Evolutionary conservation across 2,113 vertebrate species (phyloP).

Genomic region (Gallinago undulata): DNA sequence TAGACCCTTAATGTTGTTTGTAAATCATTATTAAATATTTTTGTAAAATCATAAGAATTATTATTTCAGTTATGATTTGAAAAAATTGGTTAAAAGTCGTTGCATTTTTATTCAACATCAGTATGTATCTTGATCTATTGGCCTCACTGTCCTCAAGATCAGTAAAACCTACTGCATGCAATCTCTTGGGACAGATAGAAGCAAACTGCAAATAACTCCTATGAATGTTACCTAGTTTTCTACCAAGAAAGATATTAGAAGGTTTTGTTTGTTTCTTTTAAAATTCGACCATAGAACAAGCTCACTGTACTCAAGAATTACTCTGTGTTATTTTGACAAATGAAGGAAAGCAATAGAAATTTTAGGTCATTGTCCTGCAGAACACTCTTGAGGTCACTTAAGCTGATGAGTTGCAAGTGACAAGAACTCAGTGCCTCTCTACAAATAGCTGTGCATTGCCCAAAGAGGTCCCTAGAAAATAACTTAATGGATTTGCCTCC

Average conservation of each 20-base stretch:
- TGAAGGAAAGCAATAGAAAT: not conserved
- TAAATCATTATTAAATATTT: not conserved
- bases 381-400: not conserved
- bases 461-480: not conserved
- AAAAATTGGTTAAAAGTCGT: not conserved
- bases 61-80: not conserved
- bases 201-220: not conserved
- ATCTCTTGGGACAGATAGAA: not conserved
- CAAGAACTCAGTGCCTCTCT: not conserved
- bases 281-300: not conserved
- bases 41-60: not conserved
- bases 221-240: not conserved
- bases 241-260: not conserved
- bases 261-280: not conserved
- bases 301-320: not conserved
- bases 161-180: not conserved
- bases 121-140: not conserved
- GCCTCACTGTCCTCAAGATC: not conserved
- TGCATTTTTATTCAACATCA: not conserved
- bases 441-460: not conserved
- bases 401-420: not conserved
- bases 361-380: not conserved
- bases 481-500: not conserved
- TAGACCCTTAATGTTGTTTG: not conserved
- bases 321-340: not conserved